Conservation (phyloP, 2,113 vertebrate genomes). For the Atractosteus spatula region DNA sequence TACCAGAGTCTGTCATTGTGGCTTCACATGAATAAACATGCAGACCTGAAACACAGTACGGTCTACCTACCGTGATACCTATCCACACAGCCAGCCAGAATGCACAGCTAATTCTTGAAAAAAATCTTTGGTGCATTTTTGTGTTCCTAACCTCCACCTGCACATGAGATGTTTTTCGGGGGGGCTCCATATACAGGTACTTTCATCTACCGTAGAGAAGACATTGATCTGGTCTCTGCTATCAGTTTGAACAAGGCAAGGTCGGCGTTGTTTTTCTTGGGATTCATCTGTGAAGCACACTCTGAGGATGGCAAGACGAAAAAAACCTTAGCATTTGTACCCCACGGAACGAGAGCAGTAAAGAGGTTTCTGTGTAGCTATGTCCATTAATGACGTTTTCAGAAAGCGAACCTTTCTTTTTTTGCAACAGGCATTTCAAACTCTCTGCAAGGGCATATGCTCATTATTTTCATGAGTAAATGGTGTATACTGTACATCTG, state of each 20-base stretch:
- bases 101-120: conserved; percentile 39
- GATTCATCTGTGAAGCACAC: not conserved
- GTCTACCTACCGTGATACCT: not conserved
- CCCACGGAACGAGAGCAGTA: too few relatives aligned
- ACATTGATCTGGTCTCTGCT: too few relatives aligned
- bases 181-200: too few relatives aligned
- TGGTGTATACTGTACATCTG: too few relatives aligned
- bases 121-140: too few relatives aligned
- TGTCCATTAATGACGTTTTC: not conserved
- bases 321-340: not conserved
- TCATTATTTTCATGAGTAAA: not conserved
- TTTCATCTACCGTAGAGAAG: not conserved
- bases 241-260: not conserved
- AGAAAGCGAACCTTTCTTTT: not conserved
- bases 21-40: conserved; percentile 39
- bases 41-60: conserved; percentile 6
- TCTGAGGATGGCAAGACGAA: conserved; percentile 1
- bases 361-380: too few relatives aligned
- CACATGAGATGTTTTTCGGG: too few relatives aligned
- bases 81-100: conserved; percentile 11
- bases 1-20: conserved; percentile 42
- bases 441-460: not conserved
- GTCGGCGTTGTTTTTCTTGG: too few relatives aligned
- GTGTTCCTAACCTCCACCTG: too few relatives aligned
- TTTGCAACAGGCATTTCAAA: not conserved